Evolutionary conservation across 53 echinoderm and acorn worm genomes (phyloP).

Genomic region (Pentamera pediparva): DNA sequence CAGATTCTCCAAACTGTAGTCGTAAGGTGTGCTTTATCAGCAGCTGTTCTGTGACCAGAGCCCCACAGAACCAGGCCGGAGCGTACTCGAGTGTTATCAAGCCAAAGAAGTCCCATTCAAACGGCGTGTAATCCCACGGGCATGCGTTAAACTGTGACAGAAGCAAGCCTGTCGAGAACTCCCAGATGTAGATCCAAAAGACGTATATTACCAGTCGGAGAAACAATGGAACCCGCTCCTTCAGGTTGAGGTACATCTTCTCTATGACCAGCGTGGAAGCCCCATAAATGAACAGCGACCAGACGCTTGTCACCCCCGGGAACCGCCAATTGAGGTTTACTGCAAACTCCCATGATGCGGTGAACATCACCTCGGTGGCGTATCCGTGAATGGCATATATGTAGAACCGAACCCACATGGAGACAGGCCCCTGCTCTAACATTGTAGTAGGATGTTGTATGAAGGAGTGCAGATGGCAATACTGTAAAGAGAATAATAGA

Average conservation of each 20-base stretch:
- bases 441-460: too few relatives aligned
- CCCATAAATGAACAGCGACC: conserved; percentile 96
- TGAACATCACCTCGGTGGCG: conserved; percentile 96
- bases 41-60: conserved; percentile 67
- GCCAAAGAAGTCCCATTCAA: conserved; percentile 93
- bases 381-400: conserved; percentile 99
- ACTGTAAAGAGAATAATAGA: too few relatives aligned
- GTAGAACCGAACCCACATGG: conserved; percentile 84
- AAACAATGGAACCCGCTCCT: conserved; percentile 46
- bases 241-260: conserved; percentile 56
- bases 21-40: conserved; percentile 84
- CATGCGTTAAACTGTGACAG: conserved; percentile 86
- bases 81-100: conserved; percentile 92
- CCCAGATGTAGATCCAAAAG: conserved; percentile 88
- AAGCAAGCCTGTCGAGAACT: conserved; percentile 80
- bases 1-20: conserved; percentile 50
- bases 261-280: conserved; percentile 76
- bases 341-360: conserved; percentile 97
- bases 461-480: too few relatives aligned
- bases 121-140: conserved; percentile 98
- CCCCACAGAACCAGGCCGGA: conserved; percentile 83
- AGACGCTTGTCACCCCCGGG: conserved; percentile 88
- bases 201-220: conserved; percentile 69
- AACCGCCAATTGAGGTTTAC: conserved; percentile 93
- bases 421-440: conserved; percentile 69